Evolutionary conservation across 2,113 vertebrate genomes (phyloP).

Genomic region (Nipponia nippon): DNA sequence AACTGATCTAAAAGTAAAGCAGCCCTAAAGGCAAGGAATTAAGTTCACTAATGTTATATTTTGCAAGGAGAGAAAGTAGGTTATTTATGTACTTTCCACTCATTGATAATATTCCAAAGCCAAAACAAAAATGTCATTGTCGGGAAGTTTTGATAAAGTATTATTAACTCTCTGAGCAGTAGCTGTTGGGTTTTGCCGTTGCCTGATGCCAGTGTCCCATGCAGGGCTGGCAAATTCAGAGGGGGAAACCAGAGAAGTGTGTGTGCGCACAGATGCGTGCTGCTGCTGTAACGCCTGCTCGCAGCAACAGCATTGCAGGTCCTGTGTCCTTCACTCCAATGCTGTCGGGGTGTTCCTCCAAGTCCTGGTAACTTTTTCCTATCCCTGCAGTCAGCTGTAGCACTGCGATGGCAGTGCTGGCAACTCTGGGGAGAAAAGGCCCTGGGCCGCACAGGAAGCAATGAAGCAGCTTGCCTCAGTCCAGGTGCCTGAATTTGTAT

Average conservation of each 20-base stretch:
- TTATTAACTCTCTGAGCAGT: neutral
- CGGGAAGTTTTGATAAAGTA: neutral
- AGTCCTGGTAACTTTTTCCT: neutral
- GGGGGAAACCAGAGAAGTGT: neutral
- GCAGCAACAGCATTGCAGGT: fast-evolving
- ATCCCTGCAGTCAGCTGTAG: neutral
- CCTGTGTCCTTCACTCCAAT: neutral
- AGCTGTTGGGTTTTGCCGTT: neutral
- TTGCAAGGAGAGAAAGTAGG: neutral
- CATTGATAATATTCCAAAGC: neutral
- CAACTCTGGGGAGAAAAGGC: neutral
- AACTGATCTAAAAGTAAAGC: neutral
- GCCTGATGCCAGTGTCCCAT: neutral
- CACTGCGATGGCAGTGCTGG: neutral
- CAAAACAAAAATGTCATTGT: neutral
- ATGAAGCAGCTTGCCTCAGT: neutral
- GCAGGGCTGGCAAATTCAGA: neutral
- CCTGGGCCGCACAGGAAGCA: neutral
- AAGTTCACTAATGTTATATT: neutral
- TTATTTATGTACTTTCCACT: neutral
- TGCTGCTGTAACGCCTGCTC: neutral
- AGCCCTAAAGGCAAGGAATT: neutral
- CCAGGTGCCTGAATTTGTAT: neutral
- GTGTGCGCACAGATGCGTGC: neutral
- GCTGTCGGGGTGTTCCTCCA: neutral